phyloP scores from a whole-genome alignment of 2,888 invertebrate species.

The Acronicta leporina region DNA sequence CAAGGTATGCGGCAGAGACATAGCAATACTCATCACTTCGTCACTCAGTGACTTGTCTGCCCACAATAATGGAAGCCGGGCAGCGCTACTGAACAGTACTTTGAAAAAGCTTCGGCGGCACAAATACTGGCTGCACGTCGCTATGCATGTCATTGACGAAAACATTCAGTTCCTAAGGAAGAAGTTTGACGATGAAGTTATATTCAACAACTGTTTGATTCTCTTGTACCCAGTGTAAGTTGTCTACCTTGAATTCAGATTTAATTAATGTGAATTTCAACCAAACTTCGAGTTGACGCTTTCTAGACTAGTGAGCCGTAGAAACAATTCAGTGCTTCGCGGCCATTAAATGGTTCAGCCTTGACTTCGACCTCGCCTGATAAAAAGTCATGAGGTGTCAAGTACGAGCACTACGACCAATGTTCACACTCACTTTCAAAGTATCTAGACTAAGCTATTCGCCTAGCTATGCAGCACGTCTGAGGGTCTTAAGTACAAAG shows the following conservation, averaged over 20 bases:
- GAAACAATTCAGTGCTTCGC: no score
- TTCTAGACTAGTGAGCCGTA: no score
- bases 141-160: conserved; percentile 88
- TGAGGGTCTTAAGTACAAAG: no score
- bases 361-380: no score
- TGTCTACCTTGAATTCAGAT: neutral
- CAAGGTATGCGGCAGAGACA: conserved; percentile 81
- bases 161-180: conserved; percentile 88
- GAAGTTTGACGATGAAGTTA: conserved; percentile 85
- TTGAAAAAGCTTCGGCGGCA: conserved; percentile 85
- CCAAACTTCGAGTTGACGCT: no score
- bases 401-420: no score
- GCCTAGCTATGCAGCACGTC: no score
- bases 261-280: no score
- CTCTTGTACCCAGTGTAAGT: conserved; percentile 92
- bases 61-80: neutral
- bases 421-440: no score
- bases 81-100: conserved; percentile 33
- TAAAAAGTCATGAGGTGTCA: no score
- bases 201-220: conserved; percentile 90
- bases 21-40: conserved; percentile 72
- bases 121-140: conserved; percentile 90
- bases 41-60: conserved; percentile 59
- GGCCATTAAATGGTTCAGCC: no score
- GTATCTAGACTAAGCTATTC: no score